Evolutionary conservation across 1,140 invertebrate species (phyloP).

Genomic region (Nylanderia fulva): DNA sequence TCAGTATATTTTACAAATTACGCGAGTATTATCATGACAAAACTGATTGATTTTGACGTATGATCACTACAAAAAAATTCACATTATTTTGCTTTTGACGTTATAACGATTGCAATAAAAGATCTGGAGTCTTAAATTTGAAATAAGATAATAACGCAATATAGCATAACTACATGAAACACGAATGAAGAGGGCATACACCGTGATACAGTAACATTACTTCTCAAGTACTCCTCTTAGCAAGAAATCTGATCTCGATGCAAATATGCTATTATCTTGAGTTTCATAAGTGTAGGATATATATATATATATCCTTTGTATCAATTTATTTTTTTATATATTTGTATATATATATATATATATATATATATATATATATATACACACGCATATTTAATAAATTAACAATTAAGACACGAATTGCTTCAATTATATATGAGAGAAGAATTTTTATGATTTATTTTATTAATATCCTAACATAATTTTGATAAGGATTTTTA

Average conservation of each 20-base stretch:
- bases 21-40: too few species aligned
- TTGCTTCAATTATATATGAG: background rate
- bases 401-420: too few species aligned
- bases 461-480: background rate
- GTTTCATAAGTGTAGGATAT: background rate
- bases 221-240: background rate
- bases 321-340: too few species aligned
- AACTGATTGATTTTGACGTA: too few species aligned
- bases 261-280: background rate
- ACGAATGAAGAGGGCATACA: constrained; percentile 15
- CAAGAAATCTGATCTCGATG: constrained; percentile 16
- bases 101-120: too few species aligned
- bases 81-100: too few species aligned
- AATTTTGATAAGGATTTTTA: background rate
- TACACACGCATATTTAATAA: background rate
- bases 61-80: too few species aligned
- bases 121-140: too few species aligned
- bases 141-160: background rate
- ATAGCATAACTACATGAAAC: background rate
- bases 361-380: background rate
- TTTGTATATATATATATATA: too few species aligned
- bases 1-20: too few species aligned
- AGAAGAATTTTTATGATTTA: background rate
- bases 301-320: too few species aligned
- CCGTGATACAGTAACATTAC: constrained; percentile 37